Evolutionary conservation across 2,888 invertebrate genomes (phyloP).

Genomic region (Thelaira solivaga): DNA sequence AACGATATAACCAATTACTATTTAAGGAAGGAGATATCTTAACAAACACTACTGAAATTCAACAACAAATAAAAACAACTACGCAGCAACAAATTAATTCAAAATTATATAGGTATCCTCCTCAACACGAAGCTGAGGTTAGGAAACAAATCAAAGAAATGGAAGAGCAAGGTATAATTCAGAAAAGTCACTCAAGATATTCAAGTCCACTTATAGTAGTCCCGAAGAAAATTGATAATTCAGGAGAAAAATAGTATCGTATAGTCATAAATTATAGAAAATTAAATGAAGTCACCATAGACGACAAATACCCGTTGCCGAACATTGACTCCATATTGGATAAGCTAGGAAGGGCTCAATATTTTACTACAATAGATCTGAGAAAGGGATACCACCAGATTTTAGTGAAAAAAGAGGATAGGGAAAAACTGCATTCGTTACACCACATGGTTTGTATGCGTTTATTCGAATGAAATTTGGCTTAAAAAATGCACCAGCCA

Average conservation of each 20-base stretch:
- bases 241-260: background rate
- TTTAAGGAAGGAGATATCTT: background rate
- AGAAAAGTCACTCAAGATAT: constrained; percentile 29
- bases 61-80: background rate
- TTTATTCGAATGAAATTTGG: constrained; percentile 28
- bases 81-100: background rate
- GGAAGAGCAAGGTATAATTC: constrained; percentile 14
- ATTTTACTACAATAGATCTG: no score
- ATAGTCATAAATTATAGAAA: background rate
- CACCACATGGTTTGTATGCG: constrained; percentile 23
- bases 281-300: constrained; percentile 6
- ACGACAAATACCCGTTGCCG: background rate
- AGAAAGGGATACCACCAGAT: constrained; percentile 12
- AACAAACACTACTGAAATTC: background rate
- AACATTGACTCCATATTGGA: constrained; percentile 3
- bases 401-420: background rate
- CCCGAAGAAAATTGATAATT: constrained; percentile 24
- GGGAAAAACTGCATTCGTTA: constrained; percentile 5
- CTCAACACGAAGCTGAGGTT: no score
- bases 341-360: no score
- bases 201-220: constrained; percentile 38
- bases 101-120: background rate
- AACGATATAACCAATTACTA: background rate
- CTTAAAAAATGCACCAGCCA: constrained; percentile 21
- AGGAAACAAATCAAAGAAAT: constrained; percentile 34